Evolutionary conservation across 2,113 vertebrate species (phyloP).

Genomic region (Zingel zingel): DNA sequence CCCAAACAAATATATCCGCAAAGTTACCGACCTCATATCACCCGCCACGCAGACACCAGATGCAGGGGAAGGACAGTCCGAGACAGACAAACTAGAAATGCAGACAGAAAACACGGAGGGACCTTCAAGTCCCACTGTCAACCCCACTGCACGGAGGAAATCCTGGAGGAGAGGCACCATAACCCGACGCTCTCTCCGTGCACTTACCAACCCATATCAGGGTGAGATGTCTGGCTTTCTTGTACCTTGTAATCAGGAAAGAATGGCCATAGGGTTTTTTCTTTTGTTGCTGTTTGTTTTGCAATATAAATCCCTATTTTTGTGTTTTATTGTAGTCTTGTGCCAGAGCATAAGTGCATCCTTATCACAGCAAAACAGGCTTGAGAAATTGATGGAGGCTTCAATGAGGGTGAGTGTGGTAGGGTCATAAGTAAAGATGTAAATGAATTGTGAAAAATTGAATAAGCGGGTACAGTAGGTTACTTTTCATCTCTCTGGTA

Average conservation of each 20-base stretch:
- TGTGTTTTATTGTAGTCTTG: conserved; percentile 57
- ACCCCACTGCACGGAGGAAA: conserved; percentile 66
- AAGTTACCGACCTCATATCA: conserved; percentile 24
- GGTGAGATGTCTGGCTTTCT: conserved; percentile 63
- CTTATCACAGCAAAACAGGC: conserved; percentile 77
- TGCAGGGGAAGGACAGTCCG: conserved; percentile 21
- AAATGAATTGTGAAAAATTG: background rate
- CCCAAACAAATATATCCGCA: conserved; percentile 71
- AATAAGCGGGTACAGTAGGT: no score
- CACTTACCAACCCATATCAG: conserved; percentile 67
- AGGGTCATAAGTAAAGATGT: background rate
- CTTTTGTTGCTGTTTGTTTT: background rate
- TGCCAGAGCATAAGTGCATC: conserved; percentile 78
- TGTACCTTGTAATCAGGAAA: background rate
- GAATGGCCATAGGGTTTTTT: fast-evolving
- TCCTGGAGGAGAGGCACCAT: conserved; percentile 85
- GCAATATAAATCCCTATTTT: background rate
- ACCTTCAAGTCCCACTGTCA: conserved; percentile 21
- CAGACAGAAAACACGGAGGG: conserved; percentile 29
- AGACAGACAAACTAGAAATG: conserved; percentile 18
- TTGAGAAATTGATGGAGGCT: conserved; percentile 81
- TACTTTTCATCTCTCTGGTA: background rate
- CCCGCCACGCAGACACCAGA: background rate
- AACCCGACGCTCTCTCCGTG: conserved; percentile 81
- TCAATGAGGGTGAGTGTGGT: conserved; percentile 76